Percentiles rank a stretch among this genome's conserved stretches.
phyloP scores from a whole-genome alignment of 2,113 vertebrate species.

The Tautogolabrus adspersus region DNA sequence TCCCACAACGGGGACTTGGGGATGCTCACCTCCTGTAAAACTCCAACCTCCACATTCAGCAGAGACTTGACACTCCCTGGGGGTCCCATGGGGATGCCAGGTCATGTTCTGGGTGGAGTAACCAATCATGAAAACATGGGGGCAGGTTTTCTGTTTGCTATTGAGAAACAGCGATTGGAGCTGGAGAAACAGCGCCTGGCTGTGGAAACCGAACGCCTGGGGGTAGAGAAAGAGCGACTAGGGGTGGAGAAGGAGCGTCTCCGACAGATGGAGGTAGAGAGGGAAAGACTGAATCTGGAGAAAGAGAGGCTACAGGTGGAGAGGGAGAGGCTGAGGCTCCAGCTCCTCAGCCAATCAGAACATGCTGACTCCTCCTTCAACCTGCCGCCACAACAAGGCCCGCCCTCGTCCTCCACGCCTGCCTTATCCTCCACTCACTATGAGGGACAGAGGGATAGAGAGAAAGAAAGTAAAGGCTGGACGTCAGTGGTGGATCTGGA shows the following conservation, averaged over 20 bases:
- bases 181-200: slow-evolving; percentile 91
- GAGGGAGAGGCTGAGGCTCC: slow-evolving; percentile 86
- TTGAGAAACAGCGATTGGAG: slow-evolving; percentile 94
- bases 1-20: slow-evolving; percentile 87
- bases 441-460: slow-evolving; percentile 48
- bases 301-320: slow-evolving; percentile 91
- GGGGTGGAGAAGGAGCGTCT: slow-evolving; percentile 90
- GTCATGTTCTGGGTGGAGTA: slow-evolving; percentile 26
- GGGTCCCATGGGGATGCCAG: slow-evolving; percentile 30
- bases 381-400: slow-evolving; percentile 67
- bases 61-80: slow-evolving; percentile 50
- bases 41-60: slow-evolving; percentile 66
- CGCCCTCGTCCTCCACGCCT: slow-evolving; percentile 64
- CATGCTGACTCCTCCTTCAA: slow-evolving; percentile 69
- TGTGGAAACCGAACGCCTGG: slow-evolving; percentile 90
- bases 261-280: slow-evolving; percentile 87
- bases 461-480: slow-evolving; percentile 57
- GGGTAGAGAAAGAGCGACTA: slow-evolving; percentile 91
- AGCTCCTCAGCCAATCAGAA: slow-evolving; percentile 85
- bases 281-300: slow-evolving; percentile 90
- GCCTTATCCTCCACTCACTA: slow-evolving; percentile 39
- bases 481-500: slow-evolving; percentile 88
- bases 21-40: slow-evolving; percentile 87
- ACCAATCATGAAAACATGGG: slow-evolving; percentile 73
- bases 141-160: slow-evolving; percentile 87